Percentiles rank a stretch among this genome's conserved stretches.
Conservation (phyloP, 2,888 invertebrate genomes). For the Epinotia nisella region DNA sequence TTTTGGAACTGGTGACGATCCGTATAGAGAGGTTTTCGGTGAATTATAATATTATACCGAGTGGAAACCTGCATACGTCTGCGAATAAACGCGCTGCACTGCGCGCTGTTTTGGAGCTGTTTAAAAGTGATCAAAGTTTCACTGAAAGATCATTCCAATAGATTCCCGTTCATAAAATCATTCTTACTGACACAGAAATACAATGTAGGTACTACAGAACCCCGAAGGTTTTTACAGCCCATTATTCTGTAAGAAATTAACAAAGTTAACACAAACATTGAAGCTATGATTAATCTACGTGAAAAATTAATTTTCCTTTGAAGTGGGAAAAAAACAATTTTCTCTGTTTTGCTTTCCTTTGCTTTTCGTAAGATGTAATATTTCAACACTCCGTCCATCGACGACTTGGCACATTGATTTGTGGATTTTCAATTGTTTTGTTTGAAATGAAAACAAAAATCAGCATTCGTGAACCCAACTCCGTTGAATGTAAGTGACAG, state of each 20-base stretch:
- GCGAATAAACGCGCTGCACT: too few species aligned
- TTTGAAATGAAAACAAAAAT: conserved; percentile 19
- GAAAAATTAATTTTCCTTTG: conserved; percentile 4
- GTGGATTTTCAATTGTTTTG: conserved; percentile 32
- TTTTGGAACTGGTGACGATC: too few species aligned
- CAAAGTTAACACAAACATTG: conserved; percentile 9
- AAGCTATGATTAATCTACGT: conserved; percentile 16
- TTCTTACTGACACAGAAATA: too few species aligned
- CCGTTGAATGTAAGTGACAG: neutral
- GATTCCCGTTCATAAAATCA: too few species aligned
- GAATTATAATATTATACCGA: too few species aligned
- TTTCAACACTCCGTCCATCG: conserved; percentile 26
- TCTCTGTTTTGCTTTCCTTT: conserved; percentile 13
- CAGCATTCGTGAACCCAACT: neutral
- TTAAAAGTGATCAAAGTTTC: too few species aligned
- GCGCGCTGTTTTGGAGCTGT: too few species aligned
- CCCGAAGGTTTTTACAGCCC: neutral
- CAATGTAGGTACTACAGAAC: neutral
- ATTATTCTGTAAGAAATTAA: neutral
- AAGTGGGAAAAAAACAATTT: neutral
- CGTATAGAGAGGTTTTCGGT: too few species aligned
- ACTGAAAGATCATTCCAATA: too few species aligned
- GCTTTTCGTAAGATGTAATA: conserved; percentile 21
- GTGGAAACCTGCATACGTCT: too few species aligned
- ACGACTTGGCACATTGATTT: conserved; percentile 23